Base-by-base conservation (phyloP, 2,113 vertebrate species). In the Stegastes partitus region DNA sequence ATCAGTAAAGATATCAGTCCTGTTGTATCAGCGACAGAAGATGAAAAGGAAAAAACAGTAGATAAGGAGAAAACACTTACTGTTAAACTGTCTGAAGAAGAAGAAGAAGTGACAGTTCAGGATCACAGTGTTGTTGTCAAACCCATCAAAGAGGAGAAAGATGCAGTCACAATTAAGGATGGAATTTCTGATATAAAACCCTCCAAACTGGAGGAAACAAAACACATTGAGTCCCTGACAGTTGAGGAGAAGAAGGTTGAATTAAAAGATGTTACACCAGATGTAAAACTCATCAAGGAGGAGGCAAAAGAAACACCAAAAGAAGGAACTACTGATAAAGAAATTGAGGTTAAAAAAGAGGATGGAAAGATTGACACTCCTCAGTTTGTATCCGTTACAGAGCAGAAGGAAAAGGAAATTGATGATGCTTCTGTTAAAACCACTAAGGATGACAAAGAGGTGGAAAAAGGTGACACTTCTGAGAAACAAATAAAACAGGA, bases 301-400 rank as follows among this genome's bases (percentile, higher is more conserved):
- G 80, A 65, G 21, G 45, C 47, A 19, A 86, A 87, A 75, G 79
- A 79, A 59, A 62, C 26, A 68, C 15, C 16, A 15, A 75, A 59
- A 19, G 66, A 72, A 1, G 75, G 77, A 16, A 12, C 42, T 16
- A 6, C 1, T 56, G 74, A 68, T 34, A 37, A 74, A 85, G 59
- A 81, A 39, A 42, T 45, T 5, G 37, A 64, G 28, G 31, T 70
- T 2, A 68, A 78, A 49, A 76, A 81, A 44, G 64, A 64, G 0
- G 74, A 74, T 70, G 77, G 72, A 49, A 74, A 83, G 44, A 54
- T 49, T 11, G 42, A 57, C 15, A 31, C 14, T 44, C 42, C 68
- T 80, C 81, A 70, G 68, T 22, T 10, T 26, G 22, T 47, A 22
- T 22, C 64, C 8, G 26, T 70, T 8, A 73, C 85, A 34, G 69